phyloP scores from a whole-genome alignment of 2,113 vertebrate species.

The Mustela lutreola region DNA sequence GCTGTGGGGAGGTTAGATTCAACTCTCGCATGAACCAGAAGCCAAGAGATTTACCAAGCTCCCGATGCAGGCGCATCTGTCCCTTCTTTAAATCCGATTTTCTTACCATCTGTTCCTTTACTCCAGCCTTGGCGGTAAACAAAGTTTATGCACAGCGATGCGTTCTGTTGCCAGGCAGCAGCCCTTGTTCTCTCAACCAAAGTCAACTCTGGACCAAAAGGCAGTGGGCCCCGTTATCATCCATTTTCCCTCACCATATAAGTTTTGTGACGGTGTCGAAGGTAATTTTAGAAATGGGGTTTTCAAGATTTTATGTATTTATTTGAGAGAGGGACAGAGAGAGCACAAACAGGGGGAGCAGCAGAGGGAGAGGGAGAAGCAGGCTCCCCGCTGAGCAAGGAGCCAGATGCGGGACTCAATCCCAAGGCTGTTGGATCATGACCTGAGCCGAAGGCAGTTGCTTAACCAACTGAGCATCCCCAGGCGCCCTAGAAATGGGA shows the following conservation, averaged over 20 bases:
- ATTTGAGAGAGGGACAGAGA: too few relatives aligned
- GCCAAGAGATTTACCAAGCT: constrained; percentile 85
- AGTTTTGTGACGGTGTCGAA: background rate
- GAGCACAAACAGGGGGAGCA: too few relatives aligned
- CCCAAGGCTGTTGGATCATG: too few relatives aligned
- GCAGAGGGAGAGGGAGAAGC: too few relatives aligned
- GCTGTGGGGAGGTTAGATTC: constrained; percentile 57
- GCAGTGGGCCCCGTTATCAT: background rate
- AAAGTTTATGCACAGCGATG: constrained; percentile 38
- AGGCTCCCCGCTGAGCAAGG: too few relatives aligned
- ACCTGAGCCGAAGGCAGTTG: too few relatives aligned
- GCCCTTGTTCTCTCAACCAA: background rate
- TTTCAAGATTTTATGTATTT: background rate
- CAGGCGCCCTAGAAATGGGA: background rate
- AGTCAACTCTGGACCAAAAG: background rate
- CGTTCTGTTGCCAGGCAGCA: constrained; percentile 48
- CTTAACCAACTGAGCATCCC: too few relatives aligned
- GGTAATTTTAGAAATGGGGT: background rate
- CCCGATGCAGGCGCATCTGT: constrained; percentile 85
- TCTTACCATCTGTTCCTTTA: constrained; percentile 87
- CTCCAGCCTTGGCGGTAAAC: constrained; percentile 77
- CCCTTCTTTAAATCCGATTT: constrained; percentile 88
- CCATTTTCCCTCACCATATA: background rate
- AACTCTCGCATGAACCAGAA: constrained; percentile 69
- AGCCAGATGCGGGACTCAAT: too few relatives aligned